These are phyloP conservation scores for Ovibos moschatus DNA, from an alignment of 2,113 vertebrate genomes.

Conservation along the genomic window DNA sequence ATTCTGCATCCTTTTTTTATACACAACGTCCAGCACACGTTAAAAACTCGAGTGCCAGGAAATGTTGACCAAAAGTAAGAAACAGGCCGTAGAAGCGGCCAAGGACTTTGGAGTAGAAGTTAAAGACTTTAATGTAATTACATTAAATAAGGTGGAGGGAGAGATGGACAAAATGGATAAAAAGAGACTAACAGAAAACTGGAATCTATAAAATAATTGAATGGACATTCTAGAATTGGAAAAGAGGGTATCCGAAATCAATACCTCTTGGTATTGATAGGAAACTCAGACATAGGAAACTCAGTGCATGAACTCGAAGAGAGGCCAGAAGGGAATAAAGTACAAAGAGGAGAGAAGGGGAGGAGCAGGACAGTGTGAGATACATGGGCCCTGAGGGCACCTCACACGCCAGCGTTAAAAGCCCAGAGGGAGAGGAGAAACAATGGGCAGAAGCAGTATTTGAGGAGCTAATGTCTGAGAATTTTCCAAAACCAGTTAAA, in stretches of 20 bases:
- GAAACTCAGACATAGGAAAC: background rate
- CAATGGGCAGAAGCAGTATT: background rate
- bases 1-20: background rate
- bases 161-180: background rate
- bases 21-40: background rate
- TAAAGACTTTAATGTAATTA: background rate
- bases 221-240: background rate
- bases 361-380: background rate
- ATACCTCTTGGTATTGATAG: background rate
- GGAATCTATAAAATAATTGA: background rate
- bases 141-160: background rate
- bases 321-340: background rate
- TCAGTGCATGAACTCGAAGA: background rate
- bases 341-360: background rate
- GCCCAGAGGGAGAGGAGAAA: background rate
- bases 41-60: background rate
- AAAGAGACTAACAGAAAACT: background rate
- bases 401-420: accelerated
- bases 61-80: background rate
- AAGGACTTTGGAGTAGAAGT: background rate
- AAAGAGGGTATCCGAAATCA: background rate
- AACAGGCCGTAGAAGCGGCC: background rate
- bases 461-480: background rate
- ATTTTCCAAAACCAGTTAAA: background rate
- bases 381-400: accelerated